These are phyloP conservation scores for Brienomyrus brachyistius DNA, from an alignment of 2,113 vertebrate genomes.

Conservation along the genomic window DNA sequence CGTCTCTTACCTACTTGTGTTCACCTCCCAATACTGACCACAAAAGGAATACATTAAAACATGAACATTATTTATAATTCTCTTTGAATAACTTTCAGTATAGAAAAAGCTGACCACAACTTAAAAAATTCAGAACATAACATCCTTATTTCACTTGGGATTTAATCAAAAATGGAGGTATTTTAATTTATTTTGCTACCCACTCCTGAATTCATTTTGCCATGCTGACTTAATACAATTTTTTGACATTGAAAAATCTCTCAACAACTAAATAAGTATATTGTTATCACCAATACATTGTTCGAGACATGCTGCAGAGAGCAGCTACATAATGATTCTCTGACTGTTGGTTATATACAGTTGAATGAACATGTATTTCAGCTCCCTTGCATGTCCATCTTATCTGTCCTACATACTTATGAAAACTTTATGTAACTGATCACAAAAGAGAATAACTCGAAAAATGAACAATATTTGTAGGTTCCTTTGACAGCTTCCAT, in stretches of 20 bases:
- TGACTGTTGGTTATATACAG: background rate
- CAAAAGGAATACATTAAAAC: conserved; percentile 12
- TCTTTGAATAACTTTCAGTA: conserved; percentile 12
- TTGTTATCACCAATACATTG: background rate
- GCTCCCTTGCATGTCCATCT: background rate
- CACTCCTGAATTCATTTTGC: background rate
- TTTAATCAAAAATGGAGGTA: background rate
- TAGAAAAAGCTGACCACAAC: background rate
- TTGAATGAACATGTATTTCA: conserved; percentile 2
- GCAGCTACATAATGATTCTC: background rate
- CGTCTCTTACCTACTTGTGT: background rate
- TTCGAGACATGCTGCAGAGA: background rate
- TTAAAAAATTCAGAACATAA: background rate
- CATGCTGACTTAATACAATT: background rate
- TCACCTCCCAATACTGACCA: background rate
- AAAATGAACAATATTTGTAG: background rate
- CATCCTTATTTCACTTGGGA: background rate
- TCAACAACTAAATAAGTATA: background rate
- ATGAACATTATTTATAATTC: conserved; percentile 9
- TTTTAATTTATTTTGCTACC: background rate
- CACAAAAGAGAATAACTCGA: background rate
- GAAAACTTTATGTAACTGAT: background rate
- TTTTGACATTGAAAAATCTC: background rate
- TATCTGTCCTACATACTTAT: background rate
- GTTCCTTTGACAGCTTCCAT: background rate